These are phyloP conservation scores for Scophthalmus maximus DNA, from an alignment of 2,113 vertebrate species.

Conservation along the genomic window DNA sequence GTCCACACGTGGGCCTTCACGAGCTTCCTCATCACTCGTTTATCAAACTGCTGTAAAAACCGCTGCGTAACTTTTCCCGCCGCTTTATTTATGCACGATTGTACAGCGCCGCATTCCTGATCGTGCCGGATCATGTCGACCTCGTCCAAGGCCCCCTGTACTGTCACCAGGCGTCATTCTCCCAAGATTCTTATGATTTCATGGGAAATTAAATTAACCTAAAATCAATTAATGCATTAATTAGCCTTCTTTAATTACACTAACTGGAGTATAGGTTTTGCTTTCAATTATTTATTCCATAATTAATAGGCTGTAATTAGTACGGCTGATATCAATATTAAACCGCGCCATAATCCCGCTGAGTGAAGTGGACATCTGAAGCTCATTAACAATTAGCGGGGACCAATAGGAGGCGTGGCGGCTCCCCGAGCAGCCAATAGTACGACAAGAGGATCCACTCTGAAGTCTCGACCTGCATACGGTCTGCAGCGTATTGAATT, in stretches of 20 bases:
- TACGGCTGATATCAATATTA: slow-evolving; percentile 75
- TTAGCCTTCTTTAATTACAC: slow-evolving; percentile 85
- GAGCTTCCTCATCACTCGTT: slow-evolving; percentile 37
- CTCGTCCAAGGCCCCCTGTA: slow-evolving; percentile 58
- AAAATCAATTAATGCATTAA: slow-evolving; percentile 87
- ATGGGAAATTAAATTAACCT: slow-evolving; percentile 84
- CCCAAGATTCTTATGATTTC: slow-evolving; percentile 75
- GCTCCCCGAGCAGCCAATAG: slow-evolving; percentile 45
- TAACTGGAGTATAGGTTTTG: slow-evolving; percentile 77
- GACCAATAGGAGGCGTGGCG: slow-evolving; percentile 46
- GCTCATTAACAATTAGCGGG: slow-evolving; percentile 47
- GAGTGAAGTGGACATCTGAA: slow-evolving; percentile 63
- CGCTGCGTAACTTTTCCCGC: not conserved
- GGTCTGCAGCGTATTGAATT: slow-evolving; percentile 42
- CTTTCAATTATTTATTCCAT: slow-evolving; percentile 83
- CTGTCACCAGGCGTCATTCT: slow-evolving; percentile 50
- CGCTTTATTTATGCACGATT: not conserved
- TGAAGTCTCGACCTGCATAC: slow-evolving; percentile 35
- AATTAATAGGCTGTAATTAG: slow-evolving; percentile 86
- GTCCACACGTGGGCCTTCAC: not conserved
- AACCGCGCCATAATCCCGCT: slow-evolving; percentile 58
- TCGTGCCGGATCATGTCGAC: slow-evolving; percentile 45
- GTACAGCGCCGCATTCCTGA: slow-evolving; percentile 14
- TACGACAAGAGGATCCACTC: slow-evolving; percentile 21
- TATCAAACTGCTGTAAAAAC: slow-evolving; percentile 26